Evolutionary conservation across 2,888 invertebrate genomes (phyloP).

Genomic region (Arge pagana): DNA sequence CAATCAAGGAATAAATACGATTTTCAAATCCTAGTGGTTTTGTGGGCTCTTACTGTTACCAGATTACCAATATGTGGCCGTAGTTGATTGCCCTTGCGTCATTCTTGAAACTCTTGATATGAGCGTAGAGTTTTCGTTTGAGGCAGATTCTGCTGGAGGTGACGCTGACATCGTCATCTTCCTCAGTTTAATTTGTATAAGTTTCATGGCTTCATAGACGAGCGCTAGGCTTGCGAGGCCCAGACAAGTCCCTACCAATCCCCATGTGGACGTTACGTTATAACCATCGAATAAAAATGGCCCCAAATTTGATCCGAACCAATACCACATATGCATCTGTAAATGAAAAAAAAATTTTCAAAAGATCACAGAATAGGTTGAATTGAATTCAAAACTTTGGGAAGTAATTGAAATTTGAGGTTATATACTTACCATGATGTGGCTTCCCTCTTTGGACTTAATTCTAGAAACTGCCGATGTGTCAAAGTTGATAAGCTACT

Average conservation of each 20-base stretch:
- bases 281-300: conserved; percentile 70
- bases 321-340: conserved; percentile 70
- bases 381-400: background rate
- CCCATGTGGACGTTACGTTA: conserved; percentile 57
- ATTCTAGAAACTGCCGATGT: background rate
- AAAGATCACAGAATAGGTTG: no score
- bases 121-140: conserved; percentile 9
- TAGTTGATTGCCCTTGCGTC: no score
- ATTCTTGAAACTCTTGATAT: conserved; percentile 1
- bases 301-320: conserved; percentile 68
- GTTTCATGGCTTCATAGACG: conserved; percentile 65
- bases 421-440: conserved; percentile 10
- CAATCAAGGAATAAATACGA: no score
- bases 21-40: no score
- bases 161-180: conserved; percentile 52
- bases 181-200: conserved; percentile 58
- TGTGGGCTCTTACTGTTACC: conserved; percentile 4
- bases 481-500: conserved; percentile 12
- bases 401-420: background rate
- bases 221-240: conserved; percentile 65
- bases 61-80: conserved; percentile 40
- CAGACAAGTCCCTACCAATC: conserved; percentile 66
- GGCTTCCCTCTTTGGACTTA: background rate
- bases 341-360: conserved; percentile 22
- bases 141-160: conserved; percentile 47